A percentile compares a stretch with the other conserved stretches of the same genome.
Conservation (phyloP, 2,113 vertebrate species). For the Ahaetulla prasina region DNA sequence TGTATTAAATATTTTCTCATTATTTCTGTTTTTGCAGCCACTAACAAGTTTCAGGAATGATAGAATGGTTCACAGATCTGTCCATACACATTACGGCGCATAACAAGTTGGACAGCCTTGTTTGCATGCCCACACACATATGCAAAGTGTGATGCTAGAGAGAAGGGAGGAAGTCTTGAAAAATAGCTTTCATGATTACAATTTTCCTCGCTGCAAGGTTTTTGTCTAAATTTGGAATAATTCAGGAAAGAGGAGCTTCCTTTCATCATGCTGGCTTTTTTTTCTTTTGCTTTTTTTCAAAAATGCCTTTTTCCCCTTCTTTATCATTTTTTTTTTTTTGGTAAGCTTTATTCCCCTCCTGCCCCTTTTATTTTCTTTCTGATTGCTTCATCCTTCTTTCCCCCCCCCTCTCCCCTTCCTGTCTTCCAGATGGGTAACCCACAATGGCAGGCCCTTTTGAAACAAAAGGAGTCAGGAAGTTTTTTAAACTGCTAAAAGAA, state of each 20-base stretch:
- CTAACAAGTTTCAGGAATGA: conserved; percentile 65
- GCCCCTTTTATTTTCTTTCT: conserved; percentile 17
- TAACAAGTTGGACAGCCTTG: conserved; percentile 24
- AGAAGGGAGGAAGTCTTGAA: background rate
- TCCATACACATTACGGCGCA: conserved; percentile 22
- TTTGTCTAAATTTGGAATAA: background rate
- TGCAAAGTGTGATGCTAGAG: background rate
- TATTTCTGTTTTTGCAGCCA: conserved; percentile 64
- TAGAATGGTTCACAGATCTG: conserved; percentile 45
- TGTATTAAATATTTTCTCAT: conserved; percentile 65
- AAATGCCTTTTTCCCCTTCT: conserved; percentile 15
- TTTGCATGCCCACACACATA: background rate
- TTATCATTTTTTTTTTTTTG: background rate
- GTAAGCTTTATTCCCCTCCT: background rate
- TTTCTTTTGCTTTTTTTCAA: background rate
- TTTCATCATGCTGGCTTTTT: background rate
- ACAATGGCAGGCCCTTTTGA: conserved; percentile 42
- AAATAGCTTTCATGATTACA: conserved; percentile 8
- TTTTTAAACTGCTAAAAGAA: conserved; percentile 43
- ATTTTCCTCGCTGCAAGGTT: background rate
- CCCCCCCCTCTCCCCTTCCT: background rate
- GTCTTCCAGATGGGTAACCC: conserved; percentile 50
- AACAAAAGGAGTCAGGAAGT: conserved; percentile 46
- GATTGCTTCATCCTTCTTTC: background rate
- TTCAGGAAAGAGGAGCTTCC: conserved; percentile 3